Percentiles rank a stretch among this genome's conserved stretches.
These are phyloP conservation scores for Mormyrops boulengeri DNA, from an alignment of 2,797 vertebrate species.

Conservation along the genomic window DNA sequence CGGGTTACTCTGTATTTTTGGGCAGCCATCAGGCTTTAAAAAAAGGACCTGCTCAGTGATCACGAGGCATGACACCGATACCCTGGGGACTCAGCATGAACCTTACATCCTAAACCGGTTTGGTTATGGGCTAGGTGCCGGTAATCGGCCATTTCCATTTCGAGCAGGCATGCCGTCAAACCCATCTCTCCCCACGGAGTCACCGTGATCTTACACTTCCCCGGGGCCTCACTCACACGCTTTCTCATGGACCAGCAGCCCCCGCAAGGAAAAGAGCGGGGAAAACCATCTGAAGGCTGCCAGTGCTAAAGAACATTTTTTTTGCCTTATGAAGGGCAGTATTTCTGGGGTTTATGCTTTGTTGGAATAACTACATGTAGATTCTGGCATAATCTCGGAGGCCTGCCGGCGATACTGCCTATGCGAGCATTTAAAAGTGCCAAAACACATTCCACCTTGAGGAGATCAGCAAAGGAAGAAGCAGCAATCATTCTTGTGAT, in stretches of 20 bases:
- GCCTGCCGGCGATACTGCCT: neutral
- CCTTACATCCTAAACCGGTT: constrained; percentile 2
- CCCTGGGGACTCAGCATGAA: neutral
- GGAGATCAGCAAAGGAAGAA: neutral
- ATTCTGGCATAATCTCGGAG: neutral
- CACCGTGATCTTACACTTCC: constrained; percentile 1
- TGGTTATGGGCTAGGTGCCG: neutral
- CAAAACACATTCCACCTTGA: neutral
- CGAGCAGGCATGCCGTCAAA: constrained; percentile 13
- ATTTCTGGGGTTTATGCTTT: neutral
- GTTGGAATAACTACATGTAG: neutral
- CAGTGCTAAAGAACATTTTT: constrained; percentile 14
- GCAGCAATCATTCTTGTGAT: neutral
- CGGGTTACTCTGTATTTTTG: neutral
- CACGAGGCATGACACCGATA: neutral
- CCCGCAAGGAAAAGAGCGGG: neutral
- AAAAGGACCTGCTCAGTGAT: neutral
- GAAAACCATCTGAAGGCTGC: constrained; percentile 15
- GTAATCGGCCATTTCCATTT: constrained; percentile 24
- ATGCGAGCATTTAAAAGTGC: neutral
- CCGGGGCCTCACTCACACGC: neutral
- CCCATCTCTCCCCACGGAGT: neutral
- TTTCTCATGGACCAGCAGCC: constrained; percentile 12
- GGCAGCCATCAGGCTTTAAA: neutral
- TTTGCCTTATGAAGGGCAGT: neutral